Evolutionary conservation across 2,888 invertebrate species (phyloP), one percentile per base, ranked within the genome.

Genomic region (Scaptomyza polygonia): DNA sequence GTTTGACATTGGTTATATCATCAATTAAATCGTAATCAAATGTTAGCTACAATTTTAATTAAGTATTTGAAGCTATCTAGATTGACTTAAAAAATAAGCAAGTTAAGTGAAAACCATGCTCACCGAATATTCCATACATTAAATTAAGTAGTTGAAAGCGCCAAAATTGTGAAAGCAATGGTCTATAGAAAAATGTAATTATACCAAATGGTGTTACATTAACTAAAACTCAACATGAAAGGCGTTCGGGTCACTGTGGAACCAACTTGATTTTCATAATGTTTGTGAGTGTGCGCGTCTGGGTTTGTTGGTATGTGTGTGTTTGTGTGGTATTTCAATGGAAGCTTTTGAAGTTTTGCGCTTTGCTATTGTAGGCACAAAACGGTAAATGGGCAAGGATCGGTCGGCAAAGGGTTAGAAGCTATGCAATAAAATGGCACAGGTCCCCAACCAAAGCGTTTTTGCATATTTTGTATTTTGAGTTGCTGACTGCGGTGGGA

Each of bases 121-220:
- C 25, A 34, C 40, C 29, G 4, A 65, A 55, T 39, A 27, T 58
- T 48, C 54, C 51, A 55, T 61, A n/a, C n/a, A 67, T 74, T 79
- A 75, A 83, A 66, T 67, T 49, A 64, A 77, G 43, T 54, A 48
- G 57, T 47, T 52, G 40, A 51, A 63, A 54, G 53, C 36, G 25
- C 34, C 29, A 21, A 29, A 48, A 58, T 44, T 57, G 43, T 53
- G 44, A 67, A 43, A 61, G 48, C 47, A n/a, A 25, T 52, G 58
- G 56, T 63, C 68, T 64, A 78, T 80, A 57, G 74, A 74, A 75
- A 83, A 81, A 79, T 77, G 81, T 81, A 81, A 81, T 81, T 81
- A 81, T 69, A 65, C 65, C 79, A 79, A 84, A 79, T 84, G 80
- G 73, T 84, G 81, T 73, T 79, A 79, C 80, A 81, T 81, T 81